Evolutionary conservation across 2,888 invertebrate species (phyloP).

Genomic region (Patella caerulea): DNA sequence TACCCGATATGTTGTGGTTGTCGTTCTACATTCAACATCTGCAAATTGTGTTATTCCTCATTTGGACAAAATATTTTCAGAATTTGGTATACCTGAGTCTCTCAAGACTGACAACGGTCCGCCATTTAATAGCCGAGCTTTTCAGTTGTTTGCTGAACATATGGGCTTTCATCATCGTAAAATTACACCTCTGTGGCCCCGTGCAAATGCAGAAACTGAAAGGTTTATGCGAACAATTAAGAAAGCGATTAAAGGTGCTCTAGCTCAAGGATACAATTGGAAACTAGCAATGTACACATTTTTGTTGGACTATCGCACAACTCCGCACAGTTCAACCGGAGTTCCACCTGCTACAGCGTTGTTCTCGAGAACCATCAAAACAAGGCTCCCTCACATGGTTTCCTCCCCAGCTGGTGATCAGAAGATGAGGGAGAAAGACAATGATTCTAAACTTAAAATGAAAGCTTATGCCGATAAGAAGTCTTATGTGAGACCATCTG

Average conservation of each 20-base stretch:
- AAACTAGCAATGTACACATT: not conserved
- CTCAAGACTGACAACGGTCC: conserved; percentile 26
- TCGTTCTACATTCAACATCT: conserved; percentile 17
- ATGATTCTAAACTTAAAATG: not conserved
- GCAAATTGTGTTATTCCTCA: conserved; percentile 22
- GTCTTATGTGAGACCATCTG: conserved; percentile 10
- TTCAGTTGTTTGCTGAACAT: too few species aligned
- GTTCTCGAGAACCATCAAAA: not conserved
- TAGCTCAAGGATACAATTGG: conserved; percentile 14
- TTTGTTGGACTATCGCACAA: conserved; percentile 17
- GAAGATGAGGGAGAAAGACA: conserved; percentile 12
- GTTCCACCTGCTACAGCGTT: not conserved
- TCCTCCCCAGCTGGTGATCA: not conserved
- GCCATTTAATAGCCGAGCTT: conserved; percentile 16
- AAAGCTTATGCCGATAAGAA: conserved; percentile 19
- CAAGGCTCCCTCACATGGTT: not conserved
- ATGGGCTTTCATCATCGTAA: too few species aligned
- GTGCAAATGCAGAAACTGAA: conserved; percentile 18
- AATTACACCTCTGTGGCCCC: conserved; percentile 3
- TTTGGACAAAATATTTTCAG: conserved; percentile 29
- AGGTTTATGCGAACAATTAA: conserved; percentile 13
- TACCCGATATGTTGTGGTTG: conserved; percentile 25
- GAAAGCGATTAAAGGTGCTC: conserved; percentile 12
- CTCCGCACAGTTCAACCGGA: conserved; percentile 5
- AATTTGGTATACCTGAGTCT: conserved; percentile 21